Evolutionary conservation across 2,797 vertebrate genomes (phyloP), one percentile per base, ranked within the genome.

Genomic region (Sciurus vulgaris): DNA sequence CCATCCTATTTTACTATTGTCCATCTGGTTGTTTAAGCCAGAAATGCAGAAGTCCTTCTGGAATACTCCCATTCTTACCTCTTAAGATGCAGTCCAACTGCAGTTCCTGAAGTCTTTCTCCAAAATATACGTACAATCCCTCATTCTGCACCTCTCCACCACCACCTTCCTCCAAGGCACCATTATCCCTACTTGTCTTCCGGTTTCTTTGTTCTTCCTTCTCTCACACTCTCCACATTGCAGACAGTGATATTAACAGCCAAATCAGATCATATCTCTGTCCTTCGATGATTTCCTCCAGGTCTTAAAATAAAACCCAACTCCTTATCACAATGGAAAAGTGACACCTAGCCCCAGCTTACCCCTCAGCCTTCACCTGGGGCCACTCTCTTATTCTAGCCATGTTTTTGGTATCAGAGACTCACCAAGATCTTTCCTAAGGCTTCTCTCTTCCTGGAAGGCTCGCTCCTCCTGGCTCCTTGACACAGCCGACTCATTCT

Each of bases 401-500:
- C 38, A 7, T 44, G 4, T 24, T 84, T 38, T 93, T 88, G 38
- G 20, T 93, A 91, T 73, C 86, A 72, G 82, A 7, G n/a, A 78
- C 10, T 61, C 7, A n/a, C 12, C 15, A 9, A 13, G 15, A 2
- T 74, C 41, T 88, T 74, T 78, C 47, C 30, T 14, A 41, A 35
- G n/a, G 15, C 13, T 47, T 91, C 7, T 15, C 6, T 92, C 26
- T 26, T n/a, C 33, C 59, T 85, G 41, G 38, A 63, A 51, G 78
- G 7, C 17, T 38, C 17, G 7, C 17, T 38, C 17, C 84, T 1
- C 22, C 44, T 30, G 59, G 7, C 14, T 84, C 65, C 65, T 92
- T 83, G 26, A 41, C 33, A 74, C 47, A 33, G 6, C 3, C 51
- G 81, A 95, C 22, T 95, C 51, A 92, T 83, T 95, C 61, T 94